These are phyloP conservation scores for Parambassis ranga DNA, from an alignment of 2,797 vertebrate species.

Conservation along the genomic window DNA sequence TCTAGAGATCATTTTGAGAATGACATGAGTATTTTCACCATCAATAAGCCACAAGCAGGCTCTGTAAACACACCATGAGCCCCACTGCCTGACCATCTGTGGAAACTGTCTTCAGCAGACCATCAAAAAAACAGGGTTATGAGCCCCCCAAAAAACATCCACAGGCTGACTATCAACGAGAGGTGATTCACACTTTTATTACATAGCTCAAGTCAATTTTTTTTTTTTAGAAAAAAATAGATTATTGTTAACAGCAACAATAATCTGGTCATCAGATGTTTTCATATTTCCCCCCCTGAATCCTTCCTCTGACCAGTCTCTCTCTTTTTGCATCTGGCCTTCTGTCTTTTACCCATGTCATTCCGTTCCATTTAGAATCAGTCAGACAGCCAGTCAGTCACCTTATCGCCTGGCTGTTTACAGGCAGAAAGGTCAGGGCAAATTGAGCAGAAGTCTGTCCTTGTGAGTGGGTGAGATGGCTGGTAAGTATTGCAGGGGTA, in stretches of 20 bases:
- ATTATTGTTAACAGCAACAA: not conserved
- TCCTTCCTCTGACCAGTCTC: not conserved
- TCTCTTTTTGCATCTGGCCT: not conserved
- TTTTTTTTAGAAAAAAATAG: not conserved
- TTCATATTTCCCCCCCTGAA: not conserved
- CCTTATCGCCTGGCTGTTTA: constrained; percentile 42
- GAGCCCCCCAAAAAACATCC: not conserved
- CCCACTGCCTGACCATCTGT: not conserved
- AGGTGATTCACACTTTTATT: not conserved
- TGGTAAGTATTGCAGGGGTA: constrained; percentile 17
- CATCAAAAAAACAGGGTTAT: constrained; percentile 17
- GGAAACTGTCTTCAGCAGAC: constrained; percentile 10
- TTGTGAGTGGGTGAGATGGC: constrained; percentile 22
- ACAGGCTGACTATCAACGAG: not conserved
- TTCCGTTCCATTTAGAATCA: constrained; percentile 31
- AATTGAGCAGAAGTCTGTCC: constrained; percentile 46
- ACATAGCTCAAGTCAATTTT: too few relatives aligned
- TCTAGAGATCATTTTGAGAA: not conserved
- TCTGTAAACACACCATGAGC: not conserved
- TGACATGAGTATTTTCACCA: accelerated
- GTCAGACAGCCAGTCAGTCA: constrained; percentile 42
- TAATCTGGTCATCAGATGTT: not conserved
- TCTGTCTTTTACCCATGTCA: not conserved
- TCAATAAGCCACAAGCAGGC: not conserved
- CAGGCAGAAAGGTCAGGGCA: constrained; percentile 52